A percentile compares a stretch with the other conserved stretches of the same genome.
Conservation (phyloP, 2,888 invertebrate species). For the Heliconius sara region DNA sequence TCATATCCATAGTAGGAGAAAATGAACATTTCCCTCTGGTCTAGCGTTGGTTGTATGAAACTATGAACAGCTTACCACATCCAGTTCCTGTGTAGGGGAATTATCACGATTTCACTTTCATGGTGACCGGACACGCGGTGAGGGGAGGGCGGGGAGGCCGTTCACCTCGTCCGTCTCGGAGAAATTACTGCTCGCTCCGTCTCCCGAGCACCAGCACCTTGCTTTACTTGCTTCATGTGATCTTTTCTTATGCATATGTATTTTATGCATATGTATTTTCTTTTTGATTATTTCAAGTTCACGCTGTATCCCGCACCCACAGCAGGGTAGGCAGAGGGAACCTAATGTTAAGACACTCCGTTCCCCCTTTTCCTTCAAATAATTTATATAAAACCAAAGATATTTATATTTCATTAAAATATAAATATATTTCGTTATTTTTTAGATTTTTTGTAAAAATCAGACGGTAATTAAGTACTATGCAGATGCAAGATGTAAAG, state of each 20-base stretch:
- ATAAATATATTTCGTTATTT: too few species aligned
- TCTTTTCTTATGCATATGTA: background rate
- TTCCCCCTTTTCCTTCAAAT: too few species aligned
- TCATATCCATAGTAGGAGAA: background rate
- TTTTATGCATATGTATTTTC: background rate
- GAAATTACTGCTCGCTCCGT: conserved; percentile 12
- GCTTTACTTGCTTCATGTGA: background rate
- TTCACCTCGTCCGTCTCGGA: conserved; percentile 43
- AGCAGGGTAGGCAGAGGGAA: too few species aligned
- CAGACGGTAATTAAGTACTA: too few species aligned
- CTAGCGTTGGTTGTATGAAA: background rate
- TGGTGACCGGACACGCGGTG: conserved; percentile 45
- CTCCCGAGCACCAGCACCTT: background rate
- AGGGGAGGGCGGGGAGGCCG: conserved; percentile 3
- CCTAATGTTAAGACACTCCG: too few species aligned
- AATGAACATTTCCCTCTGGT: background rate
- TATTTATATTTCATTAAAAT: too few species aligned
- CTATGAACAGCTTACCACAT: conserved; percentile 22
- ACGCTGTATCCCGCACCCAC: too few species aligned
- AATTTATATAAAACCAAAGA: too few species aligned
- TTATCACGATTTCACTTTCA: conserved; percentile 48
- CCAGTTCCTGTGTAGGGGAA: conserved; percentile 37
- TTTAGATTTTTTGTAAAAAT: too few species aligned
- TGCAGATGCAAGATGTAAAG: too few species aligned
- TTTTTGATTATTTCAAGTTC: background rate